Evolutionary conservation across 2,888 invertebrate genomes (phyloP), one percentile per base, ranked within the genome.

Genomic region (Eumacrocentrus americanus): DNA sequence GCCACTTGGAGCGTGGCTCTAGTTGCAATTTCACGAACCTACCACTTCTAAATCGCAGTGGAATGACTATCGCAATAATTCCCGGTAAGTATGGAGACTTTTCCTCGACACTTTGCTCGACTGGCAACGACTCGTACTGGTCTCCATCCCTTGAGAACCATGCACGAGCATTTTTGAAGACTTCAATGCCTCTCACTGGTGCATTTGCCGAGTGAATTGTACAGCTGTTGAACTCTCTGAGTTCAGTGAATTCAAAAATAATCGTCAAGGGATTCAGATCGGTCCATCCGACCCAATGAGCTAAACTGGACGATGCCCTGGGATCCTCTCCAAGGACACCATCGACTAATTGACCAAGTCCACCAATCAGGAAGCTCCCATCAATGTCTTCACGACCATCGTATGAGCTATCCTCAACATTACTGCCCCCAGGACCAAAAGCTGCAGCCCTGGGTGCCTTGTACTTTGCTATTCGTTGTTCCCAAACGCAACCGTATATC

Each of bases 251-350:
- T 79, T 92, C 91, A 80, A 95, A 94, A 1, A 88, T 84, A 42
- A 96, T 84, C 70, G 90, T 88, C 6, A 95, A 83, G 47, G 88
- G 88, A 51, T 87, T 85, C 2, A 84, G 81, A 71, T 89, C 88
- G 74, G 87, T 88, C 95, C 95, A 95, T 22, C 95, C 95, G 3
- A 95, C 89, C 95, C 95, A 95, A 60, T 73, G 75, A 6, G 70
- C 76, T 20, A 68, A 66, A 51, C 63, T 74, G 82, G 84, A 60
- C 16, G 75, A 64, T 38, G 67, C 69, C 62, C 76, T 74, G 14
- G 69, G 69, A 67, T 87, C 87, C 25, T 88, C 88, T 11, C 89
- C 91, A 56, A 85, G 82, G 44, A 88, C 81, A 0, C 91, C 91
- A 78, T 94, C 93, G 4, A 89, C 87, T 70, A 95, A 84, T 79